Percentiles rank a stretch among this genome's conserved stretches.
Evolutionary conservation across 2,888 invertebrate genomes (phyloP).

Genomic region (Rhamnusium bicolor): DNA sequence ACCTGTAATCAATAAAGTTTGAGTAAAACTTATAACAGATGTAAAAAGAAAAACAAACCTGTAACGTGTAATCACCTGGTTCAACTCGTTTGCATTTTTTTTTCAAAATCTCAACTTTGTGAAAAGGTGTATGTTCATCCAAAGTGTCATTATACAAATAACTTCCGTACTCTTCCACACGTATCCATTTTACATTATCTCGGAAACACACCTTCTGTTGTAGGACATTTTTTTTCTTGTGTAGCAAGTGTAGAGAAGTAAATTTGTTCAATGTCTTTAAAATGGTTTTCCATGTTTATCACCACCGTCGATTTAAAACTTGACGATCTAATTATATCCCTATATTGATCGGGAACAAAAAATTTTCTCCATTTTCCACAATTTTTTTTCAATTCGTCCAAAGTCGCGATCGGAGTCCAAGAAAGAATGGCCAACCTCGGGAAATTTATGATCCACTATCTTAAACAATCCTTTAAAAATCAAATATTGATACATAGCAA

Average conservation of each 20-base stretch:
- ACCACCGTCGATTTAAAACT: background rate
- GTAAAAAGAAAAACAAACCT: constrained; percentile 2
- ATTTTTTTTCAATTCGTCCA: constrained; percentile 56
- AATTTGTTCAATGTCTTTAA: constrained; percentile 15
- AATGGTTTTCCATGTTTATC: too few relatives aligned
- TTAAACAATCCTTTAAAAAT: constrained; percentile 23
- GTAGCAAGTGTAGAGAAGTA: background rate
- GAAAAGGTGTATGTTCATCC: constrained; percentile 20
- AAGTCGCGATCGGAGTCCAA: constrained; percentile 60
- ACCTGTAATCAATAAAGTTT: constrained; percentile 3
- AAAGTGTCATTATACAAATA: constrained; percentile 22
- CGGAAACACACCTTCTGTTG: constrained; percentile 17
- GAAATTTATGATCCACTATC: constrained; percentile 34
- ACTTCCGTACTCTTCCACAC: constrained; percentile 20
- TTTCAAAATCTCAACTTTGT: constrained; percentile 14
- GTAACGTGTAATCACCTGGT: background rate
- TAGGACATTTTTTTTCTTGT: constrained; percentile 3
- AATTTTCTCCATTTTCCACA: constrained; percentile 41
- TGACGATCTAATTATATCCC: constrained; percentile 49
- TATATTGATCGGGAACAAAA: constrained; percentile 49
- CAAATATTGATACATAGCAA: constrained; percentile 22
- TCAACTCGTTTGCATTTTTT: constrained; percentile 3
- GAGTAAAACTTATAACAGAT: background rate
- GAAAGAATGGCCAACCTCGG: constrained; percentile 45
- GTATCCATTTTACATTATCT: constrained; percentile 17